Conservation (phyloP, 2,888 invertebrate genomes). For the Rhorus exstirpatorius region DNA sequence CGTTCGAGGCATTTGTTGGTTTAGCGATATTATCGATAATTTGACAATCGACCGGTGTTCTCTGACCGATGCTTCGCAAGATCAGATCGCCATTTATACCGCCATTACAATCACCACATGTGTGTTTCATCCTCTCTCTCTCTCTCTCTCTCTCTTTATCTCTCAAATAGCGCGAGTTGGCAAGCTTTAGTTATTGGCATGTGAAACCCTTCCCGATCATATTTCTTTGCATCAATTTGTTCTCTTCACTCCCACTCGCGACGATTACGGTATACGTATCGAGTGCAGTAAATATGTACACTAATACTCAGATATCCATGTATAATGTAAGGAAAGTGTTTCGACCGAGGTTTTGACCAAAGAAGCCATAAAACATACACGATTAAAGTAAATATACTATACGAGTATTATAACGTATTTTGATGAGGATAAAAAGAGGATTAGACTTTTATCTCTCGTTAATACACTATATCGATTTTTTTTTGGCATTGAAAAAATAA, state of each 20-base stretch:
- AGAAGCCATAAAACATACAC: slow-evolving; percentile 12
- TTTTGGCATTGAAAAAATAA: no score
- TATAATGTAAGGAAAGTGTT: not conserved
- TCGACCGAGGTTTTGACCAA: no score
- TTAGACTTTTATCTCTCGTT: no score
- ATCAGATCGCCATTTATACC: slow-evolving; percentile 76
- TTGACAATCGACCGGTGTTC: slow-evolving; percentile 82
- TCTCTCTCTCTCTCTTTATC: not conserved
- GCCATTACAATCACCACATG: slow-evolving; percentile 74
- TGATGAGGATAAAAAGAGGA: not conserved
- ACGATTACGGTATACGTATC: not conserved
- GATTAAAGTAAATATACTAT: slow-evolving; percentile 5
- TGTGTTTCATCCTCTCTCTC: slow-evolving; percentile 51
- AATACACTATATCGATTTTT: no score
- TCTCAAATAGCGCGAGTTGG: not conserved
- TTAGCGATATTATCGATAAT: slow-evolving; percentile 85
- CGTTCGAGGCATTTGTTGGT: slow-evolving; percentile 82
- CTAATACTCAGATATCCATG: no score
- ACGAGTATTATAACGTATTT: not conserved
- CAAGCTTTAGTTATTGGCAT: not conserved
- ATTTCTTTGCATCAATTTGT: slow-evolving; percentile 14
- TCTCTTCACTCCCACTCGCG: not conserved
- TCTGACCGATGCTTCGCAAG: slow-evolving; percentile 63
- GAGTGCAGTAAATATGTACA: no score
- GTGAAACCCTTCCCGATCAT: not conserved